A percentile compares a stretch with the other conserved stretches of the same genome.
Evolutionary conservation across 2,113 vertebrate species (phyloP).

Genomic region (Eretmochelys imbricata): DNA sequence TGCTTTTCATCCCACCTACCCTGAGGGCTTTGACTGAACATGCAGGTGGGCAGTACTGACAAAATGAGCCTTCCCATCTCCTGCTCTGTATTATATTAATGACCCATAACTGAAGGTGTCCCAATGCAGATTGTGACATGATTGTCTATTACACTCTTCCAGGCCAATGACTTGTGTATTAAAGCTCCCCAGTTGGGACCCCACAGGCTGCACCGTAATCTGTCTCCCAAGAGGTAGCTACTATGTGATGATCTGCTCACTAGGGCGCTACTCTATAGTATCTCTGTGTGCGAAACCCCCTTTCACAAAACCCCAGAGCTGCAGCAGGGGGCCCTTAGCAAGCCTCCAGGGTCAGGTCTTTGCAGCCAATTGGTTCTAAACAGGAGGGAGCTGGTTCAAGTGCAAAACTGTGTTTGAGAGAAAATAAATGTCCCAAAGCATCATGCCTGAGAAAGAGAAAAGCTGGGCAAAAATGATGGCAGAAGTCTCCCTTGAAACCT

Average conservation of each 20-base stretch:
- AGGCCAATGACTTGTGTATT: not conserved
- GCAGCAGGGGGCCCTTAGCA: not conserved
- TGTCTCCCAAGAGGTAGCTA: accelerated
- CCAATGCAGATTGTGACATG: not conserved
- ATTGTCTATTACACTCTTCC: accelerated
- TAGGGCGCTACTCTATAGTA: not conserved
- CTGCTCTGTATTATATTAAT: not conserved
- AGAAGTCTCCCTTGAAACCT: not conserved
- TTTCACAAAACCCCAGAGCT: not conserved
- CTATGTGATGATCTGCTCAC: accelerated
- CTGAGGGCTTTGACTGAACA: not conserved
- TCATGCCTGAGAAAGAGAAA: not conserved
- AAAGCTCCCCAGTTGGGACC: accelerated
- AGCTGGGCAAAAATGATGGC: not conserved
- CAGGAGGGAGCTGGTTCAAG: not conserved
- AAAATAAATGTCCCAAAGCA: not conserved
- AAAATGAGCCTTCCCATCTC: not conserved
- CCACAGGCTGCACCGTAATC: accelerated
- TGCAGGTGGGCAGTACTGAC: not conserved
- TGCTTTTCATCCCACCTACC: not conserved
- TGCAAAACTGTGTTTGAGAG: not conserved
- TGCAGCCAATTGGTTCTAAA: not conserved
- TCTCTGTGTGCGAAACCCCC: not conserved
- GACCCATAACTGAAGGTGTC: not conserved
- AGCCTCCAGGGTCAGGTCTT: not conserved